Evolutionary conservation across 2,113 vertebrate genomes (phyloP), one percentile per base, ranked within the genome.

Genomic region (Scomber japonicus): DNA sequence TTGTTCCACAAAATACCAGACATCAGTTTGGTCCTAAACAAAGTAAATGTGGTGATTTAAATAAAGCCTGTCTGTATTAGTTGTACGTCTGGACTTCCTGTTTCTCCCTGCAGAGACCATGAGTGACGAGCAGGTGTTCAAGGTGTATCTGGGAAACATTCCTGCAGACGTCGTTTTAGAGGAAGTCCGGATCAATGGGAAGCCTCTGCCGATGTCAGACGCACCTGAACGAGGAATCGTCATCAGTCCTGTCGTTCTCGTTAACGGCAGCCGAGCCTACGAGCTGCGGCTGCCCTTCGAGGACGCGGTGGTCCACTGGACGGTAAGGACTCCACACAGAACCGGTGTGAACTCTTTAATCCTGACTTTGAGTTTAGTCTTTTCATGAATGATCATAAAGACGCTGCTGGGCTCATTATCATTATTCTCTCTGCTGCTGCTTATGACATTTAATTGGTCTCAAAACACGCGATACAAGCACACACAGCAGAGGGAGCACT

Each of bases 61-160:
- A 35, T 35, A 6, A 35, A 35, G 5, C 4, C 31, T 40, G 7
- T 40, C 35, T 40, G 35, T 40, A 40, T 40, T 40, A 9, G 35
- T 40, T 8, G 35, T 2, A 9, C 35, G 9, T 40, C 21, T 45
- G 46, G 40, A 16, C 14, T 27, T 51, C 10, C 24, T 71, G 12
- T 66, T 40, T 68, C 14, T 40, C 74, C 9, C 50, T 53, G 13
- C n/a, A 93, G 92, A 89, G 64, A 94, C 88, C 0, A 0, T 59
- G 1, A 15, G 12, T 35, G 65, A 80, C 0, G 27, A 83, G 10
- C 44, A 59, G n/a, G 5, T n/a, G 17, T 94, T 94, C 63, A 72
- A 27, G 0, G n/a, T 93, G 46, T 87, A 88, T 54, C 73, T 94
- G 75, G 90, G 90, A 30, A 86, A 92, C 57, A 71, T 93, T 59